Percentiles rank a stretch among this genome's conserved stretches.
Conservation (phyloP, 2,888 invertebrate species). For the Eupithecia exiguata region DNA sequence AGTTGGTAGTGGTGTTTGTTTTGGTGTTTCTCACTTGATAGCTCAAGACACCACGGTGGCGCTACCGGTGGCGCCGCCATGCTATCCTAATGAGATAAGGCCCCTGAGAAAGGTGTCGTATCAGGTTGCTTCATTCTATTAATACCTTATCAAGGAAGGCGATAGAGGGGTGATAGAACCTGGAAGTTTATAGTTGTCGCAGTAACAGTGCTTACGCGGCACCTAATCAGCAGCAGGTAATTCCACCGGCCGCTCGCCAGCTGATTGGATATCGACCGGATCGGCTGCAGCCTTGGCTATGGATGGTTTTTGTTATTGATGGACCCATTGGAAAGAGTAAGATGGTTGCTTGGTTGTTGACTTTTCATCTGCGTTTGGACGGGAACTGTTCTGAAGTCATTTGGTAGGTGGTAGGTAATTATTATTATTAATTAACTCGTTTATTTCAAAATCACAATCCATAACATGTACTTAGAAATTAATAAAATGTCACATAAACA, state of each 20-base stretch:
- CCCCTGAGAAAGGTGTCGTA: not conserved
- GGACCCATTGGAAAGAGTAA: conserved; percentile 31
- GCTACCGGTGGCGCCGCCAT: too few species aligned
- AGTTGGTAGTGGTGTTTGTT: too few species aligned
- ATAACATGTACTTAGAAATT: too few species aligned
- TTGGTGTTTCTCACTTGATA: too few species aligned
- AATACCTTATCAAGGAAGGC: conserved; percentile 32
- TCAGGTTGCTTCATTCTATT: not conserved
- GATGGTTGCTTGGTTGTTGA: conserved; percentile 7
- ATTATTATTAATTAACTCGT: too few species aligned
- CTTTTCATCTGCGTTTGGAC: conserved; percentile 1
- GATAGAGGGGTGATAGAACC: conserved; percentile 21
- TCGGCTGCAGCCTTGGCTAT: conserved; percentile 58
- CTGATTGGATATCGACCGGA: conserved; percentile 82
- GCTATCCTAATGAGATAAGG: not conserved
- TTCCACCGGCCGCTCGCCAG: conserved; percentile 54
- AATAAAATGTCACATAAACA: too few species aligned
- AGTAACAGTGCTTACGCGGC: conserved; percentile 47
- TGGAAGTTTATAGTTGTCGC: conserved; percentile 30
- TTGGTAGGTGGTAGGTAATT: too few species aligned
- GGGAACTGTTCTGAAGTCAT: not conserved
- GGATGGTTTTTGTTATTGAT: conserved; percentile 61
- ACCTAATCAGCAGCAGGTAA: conserved; percentile 76
- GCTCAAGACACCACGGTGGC: too few species aligned
- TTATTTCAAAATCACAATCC: too few species aligned